Base-by-base conservation (phyloP, 1,140 invertebrate genomes). In the Drosophila gunungcola region DNA sequence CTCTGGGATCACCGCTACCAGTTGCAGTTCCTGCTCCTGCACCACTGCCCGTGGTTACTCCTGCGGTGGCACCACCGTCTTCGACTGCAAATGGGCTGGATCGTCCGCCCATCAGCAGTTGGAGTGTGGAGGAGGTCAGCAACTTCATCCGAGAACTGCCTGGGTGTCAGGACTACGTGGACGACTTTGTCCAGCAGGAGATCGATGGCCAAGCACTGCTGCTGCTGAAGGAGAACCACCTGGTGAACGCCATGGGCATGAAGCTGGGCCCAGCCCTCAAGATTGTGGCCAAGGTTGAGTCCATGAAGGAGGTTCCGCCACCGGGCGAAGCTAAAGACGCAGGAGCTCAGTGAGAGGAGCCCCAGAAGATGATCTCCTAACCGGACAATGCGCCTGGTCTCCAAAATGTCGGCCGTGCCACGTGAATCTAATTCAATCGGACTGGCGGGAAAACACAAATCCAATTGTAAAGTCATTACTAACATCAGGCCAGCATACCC, bases 201-300 rank as follows among this genome's bases (percentile, higher is more conserved):
- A 98, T 99, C 75, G 98, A 99, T 91, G 98, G 98, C 0, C 97
- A 98, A 91, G 98, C 98, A 4, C 92, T 99, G 25, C 95, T 99
- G 94, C 93, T 99, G 45, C 94, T 99, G 25, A 98, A 98, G 91
- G 97, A 98, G 68, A 97, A 98, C 88, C 98, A 99, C 93, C 93
- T 99, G 10, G 98, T 99, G 94, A 96, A 96, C 38, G 96, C 97
- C 4, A 98, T 99, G 95, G 96, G 95, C 41, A 98, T 99, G 94
- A 98, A 98, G 89, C 94, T 99, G 0, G 98, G 98, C 1, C 98
- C 98, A 0, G 98, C 98, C 0, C 93, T 99, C 12, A 99, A 99
- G 93, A 98, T 99, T 43, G 97, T 98, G 75, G 96, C 97, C 16
- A 92, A 92, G 49, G 86, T 92, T 16, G 91, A 92, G 53, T 91